These are phyloP conservation scores for Centruroides sculpturatus DNA, from an alignment of 1,140 invertebrate species.

Conservation along the genomic window DNA sequence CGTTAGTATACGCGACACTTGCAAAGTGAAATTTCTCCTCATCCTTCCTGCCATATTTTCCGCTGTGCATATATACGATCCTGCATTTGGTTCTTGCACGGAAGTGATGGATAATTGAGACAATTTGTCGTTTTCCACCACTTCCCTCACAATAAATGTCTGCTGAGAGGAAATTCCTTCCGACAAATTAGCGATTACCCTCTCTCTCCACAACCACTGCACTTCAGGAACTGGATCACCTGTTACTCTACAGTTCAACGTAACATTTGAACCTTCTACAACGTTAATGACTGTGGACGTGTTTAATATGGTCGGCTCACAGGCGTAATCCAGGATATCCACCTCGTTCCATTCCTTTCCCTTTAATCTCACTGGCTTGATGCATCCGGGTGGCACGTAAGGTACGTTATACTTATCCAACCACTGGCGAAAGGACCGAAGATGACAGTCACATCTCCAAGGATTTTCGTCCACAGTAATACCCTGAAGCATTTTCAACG, in stretches of 20 bases:
- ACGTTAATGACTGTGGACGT: slow-evolving; percentile 55
- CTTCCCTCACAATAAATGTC: slow-evolving; percentile 56
- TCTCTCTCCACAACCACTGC: slow-evolving; percentile 74
- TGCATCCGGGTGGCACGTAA: slow-evolving; percentile 55
- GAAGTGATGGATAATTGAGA: slow-evolving; percentile 67
- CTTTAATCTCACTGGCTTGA: slow-evolving; percentile 36
- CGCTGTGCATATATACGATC: slow-evolving; percentile 66
- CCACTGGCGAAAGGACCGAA: slow-evolving; percentile 69
- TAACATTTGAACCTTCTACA: slow-evolving; percentile 64
- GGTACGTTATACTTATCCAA: slow-evolving; percentile 66
- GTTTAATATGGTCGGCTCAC: slow-evolving; percentile 61
- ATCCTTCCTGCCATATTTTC: slow-evolving; percentile 59
- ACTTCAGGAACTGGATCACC: slow-evolving; percentile 64
- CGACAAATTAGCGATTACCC: slow-evolving; percentile 57
- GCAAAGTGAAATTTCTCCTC: slow-evolving; percentile 50
- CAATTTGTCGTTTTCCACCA: slow-evolving; percentile 41
- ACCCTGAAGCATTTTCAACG: slow-evolving; percentile 51
- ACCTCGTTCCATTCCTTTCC: slow-evolving; percentile 37
- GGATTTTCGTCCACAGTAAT: slow-evolving; percentile 64
- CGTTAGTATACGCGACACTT: slow-evolving; percentile 58
- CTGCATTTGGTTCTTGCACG: slow-evolving; percentile 72
- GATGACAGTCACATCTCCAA: slow-evolving; percentile 75
- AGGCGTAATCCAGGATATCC: slow-evolving; percentile 68
- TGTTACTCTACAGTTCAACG: slow-evolving; percentile 58
- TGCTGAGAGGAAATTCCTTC: slow-evolving; percentile 37